Evolutionary conservation across 2,113 vertebrate species (phyloP).

Genomic region (Gasterosteus aculeatus): DNA sequence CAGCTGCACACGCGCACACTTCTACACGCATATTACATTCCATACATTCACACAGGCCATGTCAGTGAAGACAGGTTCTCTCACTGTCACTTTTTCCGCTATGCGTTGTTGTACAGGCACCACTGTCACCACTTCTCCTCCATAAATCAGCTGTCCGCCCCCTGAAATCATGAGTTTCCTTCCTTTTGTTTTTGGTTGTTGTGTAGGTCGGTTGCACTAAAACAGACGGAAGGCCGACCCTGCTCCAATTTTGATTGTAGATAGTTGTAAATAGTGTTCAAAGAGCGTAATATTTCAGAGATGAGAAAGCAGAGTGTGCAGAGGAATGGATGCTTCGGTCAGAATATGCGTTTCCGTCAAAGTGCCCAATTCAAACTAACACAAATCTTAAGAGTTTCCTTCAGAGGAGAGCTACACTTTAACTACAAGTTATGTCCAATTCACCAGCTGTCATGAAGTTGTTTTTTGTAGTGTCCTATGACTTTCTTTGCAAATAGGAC

Average conservation of each 20-base stretch:
- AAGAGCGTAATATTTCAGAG: conserved; percentile 47
- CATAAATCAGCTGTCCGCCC: conserved; percentile 13
- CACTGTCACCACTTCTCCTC: conserved; percentile 23
- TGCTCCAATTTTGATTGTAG: conserved; percentile 60
- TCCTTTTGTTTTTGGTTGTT: conserved; percentile 2
- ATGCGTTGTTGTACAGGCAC: conserved; percentile 5
- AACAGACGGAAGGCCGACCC: conserved; percentile 33
- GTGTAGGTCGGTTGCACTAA: conserved; percentile 28
- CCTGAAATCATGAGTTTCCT: conserved; percentile 9
- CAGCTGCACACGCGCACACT: background rate
- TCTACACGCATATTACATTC: conserved; percentile 7
- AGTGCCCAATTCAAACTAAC: conserved; percentile 20
- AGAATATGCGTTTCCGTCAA: conserved; percentile 27
- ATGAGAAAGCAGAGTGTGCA: conserved; percentile 34
- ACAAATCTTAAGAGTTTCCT: background rate
- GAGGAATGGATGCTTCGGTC: conserved; percentile 22
- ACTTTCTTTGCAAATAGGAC: conserved; percentile 11
- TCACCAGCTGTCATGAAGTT: conserved; percentile 1
- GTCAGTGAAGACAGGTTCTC: conserved; percentile 15
- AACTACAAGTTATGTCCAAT: background rate
- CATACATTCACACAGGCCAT: conserved; percentile 21
- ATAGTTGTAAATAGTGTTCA: conserved; percentile 75
- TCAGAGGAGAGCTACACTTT: background rate
- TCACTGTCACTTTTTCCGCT: conserved; percentile 17
- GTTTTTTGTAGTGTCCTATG: conserved; percentile 4